A percentile compares a stretch with the other conserved stretches of the same genome.
Conservation (phyloP, 2,888 invertebrate species). For the Tortrix viridana region DNA sequence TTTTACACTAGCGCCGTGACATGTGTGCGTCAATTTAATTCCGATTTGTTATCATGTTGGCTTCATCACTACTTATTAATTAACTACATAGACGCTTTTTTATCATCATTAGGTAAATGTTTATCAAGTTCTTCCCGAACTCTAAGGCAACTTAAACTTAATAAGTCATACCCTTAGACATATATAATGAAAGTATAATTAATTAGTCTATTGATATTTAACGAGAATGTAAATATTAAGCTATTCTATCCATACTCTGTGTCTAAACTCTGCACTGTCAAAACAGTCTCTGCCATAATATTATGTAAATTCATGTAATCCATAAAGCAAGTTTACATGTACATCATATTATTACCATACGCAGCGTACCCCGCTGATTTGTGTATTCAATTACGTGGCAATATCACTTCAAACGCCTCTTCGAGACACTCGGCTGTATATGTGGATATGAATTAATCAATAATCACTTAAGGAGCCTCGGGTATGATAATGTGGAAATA, state of each 20-base stretch:
- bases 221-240: too few relatives aligned
- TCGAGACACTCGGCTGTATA: constrained; percentile 9
- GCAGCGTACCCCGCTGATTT: constrained; percentile 32
- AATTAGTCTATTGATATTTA: too few relatives aligned
- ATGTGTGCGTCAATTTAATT: too few relatives aligned
- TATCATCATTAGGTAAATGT: too few relatives aligned
- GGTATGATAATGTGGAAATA: constrained; percentile 22
- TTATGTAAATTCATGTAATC: constrained; percentile 29
- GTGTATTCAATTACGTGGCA: constrained; percentile 32
- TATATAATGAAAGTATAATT: too few relatives aligned
- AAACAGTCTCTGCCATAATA: constrained; percentile 13
- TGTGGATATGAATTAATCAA: not conserved
- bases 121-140: too few relatives aligned
- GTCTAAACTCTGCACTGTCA: not conserved
- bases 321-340: constrained; percentile 34
- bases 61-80: too few relatives aligned
- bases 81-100: too few relatives aligned
- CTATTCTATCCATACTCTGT: not conserved
- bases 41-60: too few relatives aligned
- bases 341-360: constrained; percentile 35
- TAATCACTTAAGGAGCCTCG: constrained; percentile 14
- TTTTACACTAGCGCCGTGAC: too few relatives aligned
- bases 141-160: too few relatives aligned
- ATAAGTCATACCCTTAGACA: too few relatives aligned
- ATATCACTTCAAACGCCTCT: constrained; percentile 31